These are phyloP conservation scores for Chymomyza amoena DNA, from an alignment of 2,888 invertebrate genomes.

Conservation along the genomic window DNA sequence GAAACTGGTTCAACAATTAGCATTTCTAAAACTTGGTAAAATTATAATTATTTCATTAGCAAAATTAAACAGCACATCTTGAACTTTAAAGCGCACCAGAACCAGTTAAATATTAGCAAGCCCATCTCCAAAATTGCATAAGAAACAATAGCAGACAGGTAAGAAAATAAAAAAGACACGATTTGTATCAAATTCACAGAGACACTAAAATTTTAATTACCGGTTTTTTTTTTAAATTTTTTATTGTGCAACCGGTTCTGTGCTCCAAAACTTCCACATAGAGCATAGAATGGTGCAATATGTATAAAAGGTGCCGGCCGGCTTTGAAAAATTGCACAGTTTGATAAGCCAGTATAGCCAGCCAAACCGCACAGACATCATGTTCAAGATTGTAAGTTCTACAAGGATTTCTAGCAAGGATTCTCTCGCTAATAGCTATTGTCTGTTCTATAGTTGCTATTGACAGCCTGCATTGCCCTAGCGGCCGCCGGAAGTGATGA, in stretches of 20 bases:
- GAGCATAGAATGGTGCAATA: neutral
- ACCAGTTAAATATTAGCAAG: neutral
- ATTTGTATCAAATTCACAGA: neutral
- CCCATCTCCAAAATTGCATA: neutral
- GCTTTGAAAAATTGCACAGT: neutral
- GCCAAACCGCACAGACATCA: neutral
- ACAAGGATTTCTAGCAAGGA: neutral
- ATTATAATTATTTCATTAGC: neutral
- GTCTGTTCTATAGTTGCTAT: neutral
- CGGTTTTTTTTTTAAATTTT: neutral
- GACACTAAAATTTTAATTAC: neutral
- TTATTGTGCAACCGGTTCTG: neutral
- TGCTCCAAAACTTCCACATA: neutral
- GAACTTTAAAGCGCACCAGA: constrained; percentile 1
- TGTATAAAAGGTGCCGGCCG: neutral
- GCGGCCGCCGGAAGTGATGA: constrained; percentile 39
- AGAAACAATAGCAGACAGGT: neutral
- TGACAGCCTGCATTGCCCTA: constrained; percentile 24
- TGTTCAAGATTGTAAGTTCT: constrained; percentile 4
- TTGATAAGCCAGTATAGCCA: constrained; percentile 1
- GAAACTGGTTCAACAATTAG: neutral
- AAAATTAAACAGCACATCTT: neutral
- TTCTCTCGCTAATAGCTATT: neutral
- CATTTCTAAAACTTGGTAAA: neutral
- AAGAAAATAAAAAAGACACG: neutral